Percentiles rank a stretch among this genome's conserved stretches.
phyloP scores from a whole-genome alignment of 2,888 invertebrate species.

The Mycalesis mineus region DNA sequence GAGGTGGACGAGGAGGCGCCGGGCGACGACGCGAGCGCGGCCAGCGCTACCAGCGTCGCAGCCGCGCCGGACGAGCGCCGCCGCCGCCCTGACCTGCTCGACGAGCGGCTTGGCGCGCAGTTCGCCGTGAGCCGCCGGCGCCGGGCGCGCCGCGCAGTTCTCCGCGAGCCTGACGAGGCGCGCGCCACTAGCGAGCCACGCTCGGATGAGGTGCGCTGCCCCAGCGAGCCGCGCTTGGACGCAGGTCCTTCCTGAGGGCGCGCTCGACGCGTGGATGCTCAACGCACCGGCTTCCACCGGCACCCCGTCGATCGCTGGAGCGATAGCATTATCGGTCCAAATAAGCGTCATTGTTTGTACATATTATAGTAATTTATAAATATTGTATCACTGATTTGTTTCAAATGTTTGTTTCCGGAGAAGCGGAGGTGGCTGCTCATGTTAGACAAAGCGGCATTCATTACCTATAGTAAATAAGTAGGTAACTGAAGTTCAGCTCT shows the following conservation, averaged over 20 bases:
- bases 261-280: too few species aligned
- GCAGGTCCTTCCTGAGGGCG: neutral
- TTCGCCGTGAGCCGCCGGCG: slow-evolving; percentile 78
- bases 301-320: neutral
- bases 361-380: too few species aligned
- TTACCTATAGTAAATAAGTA: too few species aligned
- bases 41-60: slow-evolving; percentile 41
- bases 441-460: too few species aligned
- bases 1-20: slow-evolving; percentile 84
- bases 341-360: neutral
- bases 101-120: slow-evolving; percentile 71
- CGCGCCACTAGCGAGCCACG: neutral
- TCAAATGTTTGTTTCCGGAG: too few species aligned
- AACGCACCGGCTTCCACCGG: too few species aligned
- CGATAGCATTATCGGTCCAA: too few species aligned
- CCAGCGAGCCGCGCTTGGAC: slow-evolving; percentile 18
- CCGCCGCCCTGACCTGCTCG: slow-evolving; percentile 70
- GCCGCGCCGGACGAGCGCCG: slow-evolving; percentile 48
- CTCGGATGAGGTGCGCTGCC: too few species aligned
- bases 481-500: too few species aligned
- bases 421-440: too few species aligned
- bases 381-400: too few species aligned
- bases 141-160: slow-evolving; percentile 48
- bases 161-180: slow-evolving; percentile 39
- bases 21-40: slow-evolving; percentile 23